Base-by-base conservation (phyloP, 2,888 invertebrate species). In the Lepidocyrtinus sp. region DNA sequence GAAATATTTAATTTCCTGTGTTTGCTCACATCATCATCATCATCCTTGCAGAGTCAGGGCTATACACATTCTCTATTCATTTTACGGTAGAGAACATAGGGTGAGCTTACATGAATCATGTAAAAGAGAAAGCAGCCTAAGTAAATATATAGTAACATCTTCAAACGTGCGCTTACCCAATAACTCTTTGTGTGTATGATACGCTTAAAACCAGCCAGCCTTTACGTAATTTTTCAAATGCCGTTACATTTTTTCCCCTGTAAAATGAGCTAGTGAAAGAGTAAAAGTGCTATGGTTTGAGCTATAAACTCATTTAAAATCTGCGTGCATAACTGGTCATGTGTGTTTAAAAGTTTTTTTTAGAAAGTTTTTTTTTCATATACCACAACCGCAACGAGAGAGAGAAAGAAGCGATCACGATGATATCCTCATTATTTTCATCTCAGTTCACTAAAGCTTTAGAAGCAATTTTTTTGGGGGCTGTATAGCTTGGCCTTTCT, bases 1-100 rank as follows among this genome's bases (percentile, higher is more conserved):
- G 76, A 76, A 76, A 76, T 71, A 76, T 76, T 76, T 76, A 76
- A 76, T 76, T 76, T 76, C 76, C 76, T 76, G 76, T 76, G 62
- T 67, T 63, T 73, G 64, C 75, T 63, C 12, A 26, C 12, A 65
- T 65, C 27, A 19, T 65, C 36, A 65, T 65, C 65, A 65, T 65
- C 36, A 21, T 22, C 36, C 2, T 22, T 25, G 12, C 27, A 2
- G 26, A 25, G 36, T 27, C 12, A 17, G n/a, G n/a, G n/a, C n/a
- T n/a, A n/a, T n/a, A n/a, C n/a, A n/a, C n/a, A n/a, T n/a, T n/a
- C n/a, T n/a, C n/a, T n/a, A n/a, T n/a, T n/a, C n/a, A n/a, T n/a
- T n/a, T n/a, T n/a, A n/a, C n/a, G n/a, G n/a, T n/a, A n/a, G n/a
- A n/a, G n/a, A n/a, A n/a, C n/a, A n/a, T n/a, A n/a, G n/a, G n/a